A percentile compares a stretch with the other conserved stretches of the same genome.
Evolutionary conservation across 2,797 vertebrate genomes (phyloP).

Genomic region (Eulemur rubriventer): DNA sequence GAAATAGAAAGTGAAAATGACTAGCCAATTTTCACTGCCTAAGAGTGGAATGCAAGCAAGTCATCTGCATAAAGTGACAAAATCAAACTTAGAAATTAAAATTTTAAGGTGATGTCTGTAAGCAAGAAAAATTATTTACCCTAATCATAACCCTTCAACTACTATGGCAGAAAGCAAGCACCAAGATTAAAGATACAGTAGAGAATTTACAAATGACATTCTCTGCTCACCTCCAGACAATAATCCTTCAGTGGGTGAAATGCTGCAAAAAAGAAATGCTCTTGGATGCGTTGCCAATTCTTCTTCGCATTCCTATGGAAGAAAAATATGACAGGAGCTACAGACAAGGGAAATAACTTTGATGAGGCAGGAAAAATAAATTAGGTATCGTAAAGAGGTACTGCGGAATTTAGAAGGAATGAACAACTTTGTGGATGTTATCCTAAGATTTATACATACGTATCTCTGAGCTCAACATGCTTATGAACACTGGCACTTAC

Average conservation of each 20-base stretch:
- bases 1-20: conserved; percentile 55
- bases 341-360: not conserved
- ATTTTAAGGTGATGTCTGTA: not conserved
- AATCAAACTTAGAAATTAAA: not conserved
- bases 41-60: not conserved
- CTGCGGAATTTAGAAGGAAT: not conserved
- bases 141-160: not conserved
- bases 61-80: not conserved
- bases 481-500: not conserved
- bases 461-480: not conserved
- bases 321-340: not conserved
- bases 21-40: conserved; percentile 37
- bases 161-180: not conserved
- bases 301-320: conserved; percentile 92
- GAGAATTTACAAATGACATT: not conserved
- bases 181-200: accelerated
- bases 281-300: conserved; percentile 96
- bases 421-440: not conserved
- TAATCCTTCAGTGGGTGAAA: conserved; percentile 95
- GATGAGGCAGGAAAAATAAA: not conserved
- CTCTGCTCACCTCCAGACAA: conserved; percentile 90
- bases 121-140: not conserved
- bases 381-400: not conserved
- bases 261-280: conserved; percentile 95
- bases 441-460: not conserved